Evolutionary conservation across 1,140 invertebrate species (phyloP).

Genomic region (Stegodyphus mimosarum): DNA sequence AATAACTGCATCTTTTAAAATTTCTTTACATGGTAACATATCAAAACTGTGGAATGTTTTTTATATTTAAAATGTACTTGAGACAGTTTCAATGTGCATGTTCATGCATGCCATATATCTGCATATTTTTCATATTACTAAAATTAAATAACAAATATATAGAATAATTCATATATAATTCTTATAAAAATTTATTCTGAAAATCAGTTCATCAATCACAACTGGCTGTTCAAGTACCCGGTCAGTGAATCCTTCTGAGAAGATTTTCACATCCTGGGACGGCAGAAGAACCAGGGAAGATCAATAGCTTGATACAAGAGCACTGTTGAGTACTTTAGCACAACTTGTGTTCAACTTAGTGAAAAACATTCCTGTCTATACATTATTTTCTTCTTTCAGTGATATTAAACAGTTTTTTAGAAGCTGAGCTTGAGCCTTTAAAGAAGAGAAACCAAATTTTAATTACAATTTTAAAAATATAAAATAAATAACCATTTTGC

Average conservation of each 20-base stretch:
- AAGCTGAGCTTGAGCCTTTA: constrained; percentile 74
- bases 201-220: constrained; percentile 46
- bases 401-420: constrained; percentile 74
- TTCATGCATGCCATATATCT: constrained; percentile 18
- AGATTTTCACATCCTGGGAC: constrained; percentile 3
- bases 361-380: not conserved
- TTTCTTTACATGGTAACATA: not conserved
- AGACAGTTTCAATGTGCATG: constrained; percentile 3
- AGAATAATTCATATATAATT: constrained; percentile 50
- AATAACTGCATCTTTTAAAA: too few species aligned
- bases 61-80: not conserved
- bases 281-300: not conserved
- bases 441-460: constrained; percentile 33
- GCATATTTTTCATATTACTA: constrained; percentile 20
- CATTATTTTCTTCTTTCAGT: constrained; percentile 71
- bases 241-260: not conserved
- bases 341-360: not conserved
- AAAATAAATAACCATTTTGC: too few species aligned
- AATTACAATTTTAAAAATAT: too few species aligned
- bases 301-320: not conserved
- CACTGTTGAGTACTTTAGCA: not conserved
- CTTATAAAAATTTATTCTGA: constrained; percentile 47
- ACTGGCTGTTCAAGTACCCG: constrained; percentile 5
- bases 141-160: constrained; percentile 60
- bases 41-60: constrained; percentile 6